Evolutionary conservation across 2,113 vertebrate species (phyloP).

Genomic region (Malurus elegans): DNA sequence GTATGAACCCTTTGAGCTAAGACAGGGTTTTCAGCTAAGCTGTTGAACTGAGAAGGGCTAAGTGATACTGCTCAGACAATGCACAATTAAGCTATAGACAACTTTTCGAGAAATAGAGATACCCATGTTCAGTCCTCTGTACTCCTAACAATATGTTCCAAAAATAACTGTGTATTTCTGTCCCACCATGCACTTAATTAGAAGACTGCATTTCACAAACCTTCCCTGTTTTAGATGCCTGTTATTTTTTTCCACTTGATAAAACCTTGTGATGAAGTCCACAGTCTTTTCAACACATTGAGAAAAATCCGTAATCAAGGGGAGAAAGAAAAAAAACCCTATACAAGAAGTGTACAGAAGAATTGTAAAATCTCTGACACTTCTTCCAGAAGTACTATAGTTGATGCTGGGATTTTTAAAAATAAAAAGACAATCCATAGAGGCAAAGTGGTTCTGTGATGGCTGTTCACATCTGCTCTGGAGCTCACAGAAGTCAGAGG

Average conservation of each 20-base stretch:
- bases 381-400: not conserved
- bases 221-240: not conserved
- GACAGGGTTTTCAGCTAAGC: not conserved
- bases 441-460: not conserved
- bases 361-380: not conserved
- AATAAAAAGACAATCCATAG: not conserved
- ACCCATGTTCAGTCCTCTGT: not conserved
- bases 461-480: not conserved
- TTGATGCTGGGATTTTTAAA: not conserved
- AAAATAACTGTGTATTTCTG: not conserved
- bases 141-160: not conserved
- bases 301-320: not conserved
- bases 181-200: not conserved
- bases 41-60: not conserved
- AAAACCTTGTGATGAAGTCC: not conserved
- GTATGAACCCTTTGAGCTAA: not conserved
- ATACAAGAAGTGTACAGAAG: not conserved
- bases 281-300: not conserved
- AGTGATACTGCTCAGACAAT: not conserved
- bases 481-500: not conserved
- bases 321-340: not conserved
- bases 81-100: not conserved
- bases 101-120: not conserved
- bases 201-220: not conserved
- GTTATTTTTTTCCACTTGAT: not conserved